These are phyloP conservation scores for Drosophila melanocephala DNA, from an alignment of 2,888 invertebrate species.

Conservation along the genomic window DNA sequence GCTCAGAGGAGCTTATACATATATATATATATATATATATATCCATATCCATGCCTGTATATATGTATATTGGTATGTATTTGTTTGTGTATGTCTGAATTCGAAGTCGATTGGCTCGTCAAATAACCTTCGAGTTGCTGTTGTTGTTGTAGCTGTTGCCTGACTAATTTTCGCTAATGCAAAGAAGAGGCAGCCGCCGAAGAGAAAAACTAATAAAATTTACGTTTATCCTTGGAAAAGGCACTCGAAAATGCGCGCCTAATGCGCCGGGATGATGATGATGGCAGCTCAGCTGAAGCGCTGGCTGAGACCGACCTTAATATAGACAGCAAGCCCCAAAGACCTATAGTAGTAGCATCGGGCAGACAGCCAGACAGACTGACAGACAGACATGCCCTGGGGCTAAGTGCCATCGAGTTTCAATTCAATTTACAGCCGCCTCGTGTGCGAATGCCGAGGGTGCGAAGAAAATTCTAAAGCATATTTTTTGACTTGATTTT, in stretches of 20 bases:
- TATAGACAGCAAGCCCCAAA: constrained; percentile 65
- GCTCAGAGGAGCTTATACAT: not conserved
- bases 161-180: constrained; percentile 81
- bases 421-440: constrained; percentile 75
- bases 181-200: constrained; percentile 52
- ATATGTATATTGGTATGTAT: not conserved
- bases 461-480: constrained; percentile 71
- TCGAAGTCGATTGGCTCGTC: constrained; percentile 51
- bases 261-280: constrained; percentile 66
- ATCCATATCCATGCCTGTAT: not conserved
- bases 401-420: constrained; percentile 80
- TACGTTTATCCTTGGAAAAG: constrained; percentile 79
- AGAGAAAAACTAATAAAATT: constrained; percentile 77
- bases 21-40: too few relatives aligned
- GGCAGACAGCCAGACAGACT: constrained; percentile 26
- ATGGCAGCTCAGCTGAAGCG: constrained; percentile 51
- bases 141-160: constrained; percentile 37
- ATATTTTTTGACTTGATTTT: constrained; percentile 71
- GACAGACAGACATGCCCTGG: constrained; percentile 34
- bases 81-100: constrained; percentile 24
- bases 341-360: constrained; percentile 36
- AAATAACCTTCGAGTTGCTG: constrained; percentile 63
- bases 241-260: constrained; percentile 81
- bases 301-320: constrained; percentile 65
- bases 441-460: constrained; percentile 59